Conservation (phyloP, 2,888 invertebrate species). For the Sphecodes monilicornis region DNA sequence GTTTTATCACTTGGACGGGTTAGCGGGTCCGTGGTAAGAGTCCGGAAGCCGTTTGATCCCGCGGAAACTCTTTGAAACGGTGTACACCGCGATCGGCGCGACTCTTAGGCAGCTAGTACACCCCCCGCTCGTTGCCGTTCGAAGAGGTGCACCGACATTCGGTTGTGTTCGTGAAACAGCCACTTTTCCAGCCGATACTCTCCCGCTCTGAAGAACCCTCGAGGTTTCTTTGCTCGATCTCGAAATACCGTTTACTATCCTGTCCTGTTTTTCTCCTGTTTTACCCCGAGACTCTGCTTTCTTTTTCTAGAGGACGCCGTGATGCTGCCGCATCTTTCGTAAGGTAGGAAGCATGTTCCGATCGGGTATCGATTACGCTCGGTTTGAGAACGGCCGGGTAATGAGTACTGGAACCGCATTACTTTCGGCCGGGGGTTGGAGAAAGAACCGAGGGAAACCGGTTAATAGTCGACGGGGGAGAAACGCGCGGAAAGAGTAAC, state of each 20-base stretch:
- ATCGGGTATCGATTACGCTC: slow-evolving; percentile 69
- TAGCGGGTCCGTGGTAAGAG: neutral
- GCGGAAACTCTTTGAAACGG: slow-evolving; percentile 41
- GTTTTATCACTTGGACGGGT: slow-evolving; percentile 19
- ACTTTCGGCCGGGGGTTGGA: slow-evolving; percentile 25
- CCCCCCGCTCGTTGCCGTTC: neutral
- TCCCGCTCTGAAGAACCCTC: slow-evolving; percentile 66
- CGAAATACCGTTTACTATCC: slow-evolving; percentile 57
- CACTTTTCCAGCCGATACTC: slow-evolving; percentile 69
- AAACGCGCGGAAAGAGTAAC: slow-evolving; percentile 35
- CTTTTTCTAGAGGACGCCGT: slow-evolving; percentile 2
- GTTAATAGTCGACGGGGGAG: slow-evolving; percentile 61
- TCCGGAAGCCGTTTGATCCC: slow-evolving; percentile 43
- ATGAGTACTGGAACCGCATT: slow-evolving; percentile 53
- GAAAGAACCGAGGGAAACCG: slow-evolving; percentile 11
- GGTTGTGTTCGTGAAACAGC: slow-evolving; percentile 74
- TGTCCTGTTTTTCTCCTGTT: slow-evolving; percentile 3
- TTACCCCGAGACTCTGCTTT: neutral
- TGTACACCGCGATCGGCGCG: slow-evolving; percentile 28
- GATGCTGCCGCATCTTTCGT: neutral
- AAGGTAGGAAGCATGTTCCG: slow-evolving; percentile 40
- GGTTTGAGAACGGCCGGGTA: slow-evolving; percentile 61
- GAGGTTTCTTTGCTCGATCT: slow-evolving; percentile 74
- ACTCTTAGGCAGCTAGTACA: neutral
- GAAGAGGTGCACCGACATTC: slow-evolving; percentile 54